These are phyloP conservation scores for Heterotilapia buettikoferi DNA, from an alignment of 2,113 vertebrate genomes.

Conservation along the genomic window DNA sequence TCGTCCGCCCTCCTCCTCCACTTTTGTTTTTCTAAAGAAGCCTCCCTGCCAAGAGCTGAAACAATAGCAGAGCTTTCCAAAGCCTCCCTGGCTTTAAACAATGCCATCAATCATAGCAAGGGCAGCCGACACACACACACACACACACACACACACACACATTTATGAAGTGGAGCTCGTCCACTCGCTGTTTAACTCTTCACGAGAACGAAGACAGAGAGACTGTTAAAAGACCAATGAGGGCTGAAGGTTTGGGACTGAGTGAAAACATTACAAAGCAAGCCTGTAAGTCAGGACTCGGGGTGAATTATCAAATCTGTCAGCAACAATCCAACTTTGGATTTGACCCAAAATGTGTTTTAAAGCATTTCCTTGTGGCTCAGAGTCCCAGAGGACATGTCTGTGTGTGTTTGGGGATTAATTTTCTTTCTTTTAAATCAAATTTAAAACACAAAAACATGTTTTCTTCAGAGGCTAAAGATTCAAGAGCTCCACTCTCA, in stretches of 20 bases:
- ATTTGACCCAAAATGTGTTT: slow-evolving; percentile 19
- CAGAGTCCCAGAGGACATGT: not conserved
- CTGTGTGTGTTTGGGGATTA: not conserved
- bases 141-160: not conserved
- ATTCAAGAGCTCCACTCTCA: not conserved
- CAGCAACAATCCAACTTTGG: slow-evolving; percentile 3
- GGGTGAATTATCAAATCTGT: not conserved
- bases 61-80: slow-evolving; percentile 70
- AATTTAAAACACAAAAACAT: not conserved
- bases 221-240: slow-evolving; percentile 2
- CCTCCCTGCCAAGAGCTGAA: slow-evolving; percentile 68
- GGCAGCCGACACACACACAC: not conserved
- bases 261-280: slow-evolving; percentile 1
- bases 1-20: not conserved
- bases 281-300: slow-evolving; percentile 18
- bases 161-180: not conserved
- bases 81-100: slow-evolving; percentile 73
- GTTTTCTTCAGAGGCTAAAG: not conserved
- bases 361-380: slow-evolving; percentile 19
- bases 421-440: not conserved
- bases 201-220: not conserved
- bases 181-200: slow-evolving; percentile 42
- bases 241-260: not conserved
- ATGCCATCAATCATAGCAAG: slow-evolving; percentile 71
- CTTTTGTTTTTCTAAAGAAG: slow-evolving; percentile 41